These are phyloP conservation scores for Smutsia temminckii DNA, from an alignment of 2,797 vertebrate genomes.

Conservation along the genomic window DNA sequence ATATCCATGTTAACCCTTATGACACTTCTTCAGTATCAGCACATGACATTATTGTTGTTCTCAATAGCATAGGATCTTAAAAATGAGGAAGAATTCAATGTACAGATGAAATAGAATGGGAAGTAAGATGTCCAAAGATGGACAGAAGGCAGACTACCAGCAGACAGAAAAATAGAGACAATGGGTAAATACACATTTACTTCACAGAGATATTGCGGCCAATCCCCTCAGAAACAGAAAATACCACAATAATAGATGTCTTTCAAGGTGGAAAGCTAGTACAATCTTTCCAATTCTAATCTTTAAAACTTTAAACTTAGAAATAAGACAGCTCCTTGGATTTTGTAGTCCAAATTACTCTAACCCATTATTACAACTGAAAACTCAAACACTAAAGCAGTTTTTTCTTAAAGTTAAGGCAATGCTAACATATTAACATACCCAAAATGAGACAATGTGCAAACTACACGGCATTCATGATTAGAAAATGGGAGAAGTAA, in stretches of 20 bases:
- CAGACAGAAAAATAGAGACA: neutral
- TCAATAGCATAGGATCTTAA: neutral
- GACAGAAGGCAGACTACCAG: neutral
- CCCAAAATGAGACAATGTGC: neutral
- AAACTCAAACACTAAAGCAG: neutral
- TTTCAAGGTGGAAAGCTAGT: neutral
- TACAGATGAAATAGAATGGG: neutral
- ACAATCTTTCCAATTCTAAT: neutral
- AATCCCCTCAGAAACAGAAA: conserved; percentile 43
- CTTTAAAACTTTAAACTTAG: neutral
- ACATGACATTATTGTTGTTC: neutral
- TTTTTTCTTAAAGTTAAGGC: neutral
- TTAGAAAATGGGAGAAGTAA: neutral
- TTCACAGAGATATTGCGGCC: neutral
- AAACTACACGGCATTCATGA: neutral
- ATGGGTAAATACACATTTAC: neutral
- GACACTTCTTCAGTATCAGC: neutral
- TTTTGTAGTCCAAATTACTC: neutral
- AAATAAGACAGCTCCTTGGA: neutral
- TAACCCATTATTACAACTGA: neutral
- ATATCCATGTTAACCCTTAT: neutral
- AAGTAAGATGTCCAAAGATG: neutral
- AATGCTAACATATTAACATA: neutral
- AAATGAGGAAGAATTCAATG: too few species aligned
- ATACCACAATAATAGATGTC: neutral